Evolutionary conservation across 2,888 invertebrate genomes (phyloP), one percentile per base, ranked within the genome.

Genomic region (Epicampocera succincta): DNA sequence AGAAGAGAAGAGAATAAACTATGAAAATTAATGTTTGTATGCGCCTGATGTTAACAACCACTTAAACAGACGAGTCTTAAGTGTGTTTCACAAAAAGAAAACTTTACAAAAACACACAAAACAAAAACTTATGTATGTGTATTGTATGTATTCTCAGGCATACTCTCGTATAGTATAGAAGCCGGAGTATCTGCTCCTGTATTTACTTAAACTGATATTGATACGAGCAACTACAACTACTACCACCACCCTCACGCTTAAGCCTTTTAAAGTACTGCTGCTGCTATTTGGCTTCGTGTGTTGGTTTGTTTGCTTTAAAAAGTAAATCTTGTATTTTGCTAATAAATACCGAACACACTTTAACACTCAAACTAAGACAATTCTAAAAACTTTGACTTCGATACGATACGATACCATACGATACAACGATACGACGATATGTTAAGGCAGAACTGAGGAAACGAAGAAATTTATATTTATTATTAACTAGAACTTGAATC

Each of bases 11-110:
- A 54, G 72, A 52, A 50, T 65, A 68, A 73, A 74, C 60, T 68
- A 63, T 19, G 68, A 60, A 68, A 54, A 68, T 76, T 44, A 61
- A 61, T 76, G 52, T 76, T 61, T 69, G 69, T 69, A 21, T 52
- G 44, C 52, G 65, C 58, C 33, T 52, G 65, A 56, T 72, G 72
- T 78, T 65, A 72, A 78, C 72, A 79, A 79, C 60, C 78, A 79
- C 78, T 79, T 73, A 60, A 65, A 40, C 72, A 73, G 78, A 73
- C 73, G 66, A 66, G 78, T 66, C 60, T 66, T 73, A 73, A 73
- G 72, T 60, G 60, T 68, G 66, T 68, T 56, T 42, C 25, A 17
- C 15, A 46, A 15, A 21, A 52, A 46, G 12, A 52, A n/a, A 52
- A 21, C 19, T 56, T 46, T 13, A 13, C 25, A 75, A 19, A 29